A percentile compares a stretch with the other conserved stretches of the same genome.
phyloP scores from a whole-genome alignment of 1,140 invertebrate species.

The Musca domestica region DNA sequence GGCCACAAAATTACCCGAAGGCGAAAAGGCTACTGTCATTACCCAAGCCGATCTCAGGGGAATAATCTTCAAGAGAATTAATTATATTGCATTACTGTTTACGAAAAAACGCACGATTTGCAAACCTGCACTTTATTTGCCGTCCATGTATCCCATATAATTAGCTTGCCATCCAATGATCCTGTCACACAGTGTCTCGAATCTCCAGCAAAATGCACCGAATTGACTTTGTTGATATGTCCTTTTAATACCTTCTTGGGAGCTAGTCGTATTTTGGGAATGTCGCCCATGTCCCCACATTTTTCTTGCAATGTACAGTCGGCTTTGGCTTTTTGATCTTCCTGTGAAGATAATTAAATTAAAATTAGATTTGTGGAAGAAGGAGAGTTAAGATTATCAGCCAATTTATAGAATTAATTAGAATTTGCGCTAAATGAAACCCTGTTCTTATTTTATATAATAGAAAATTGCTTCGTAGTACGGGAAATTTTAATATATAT shows the following conservation, averaged over 20 bases:
- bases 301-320: conserved; percentile 72
- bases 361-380: conserved; percentile 6
- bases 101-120: no score
- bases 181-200: conserved; percentile 82
- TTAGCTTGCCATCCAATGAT: conserved; percentile 88
- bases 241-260: conserved; percentile 82
- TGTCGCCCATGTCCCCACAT: conserved; percentile 66
- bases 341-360: conserved; percentile 56
- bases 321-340: conserved; percentile 73
- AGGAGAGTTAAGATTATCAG: conserved; percentile 7
- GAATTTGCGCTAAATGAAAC: background rate
- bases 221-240: conserved; percentile 90
- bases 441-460: background rate
- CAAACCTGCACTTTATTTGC: conserved; percentile 85
- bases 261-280: conserved; percentile 69
- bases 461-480: background rate
- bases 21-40: conserved; percentile 85
- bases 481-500: no score
- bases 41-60: conserved; percentile 88
- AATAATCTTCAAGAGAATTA: conserved; percentile 66
- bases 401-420: background rate
- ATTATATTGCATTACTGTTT: background rate
- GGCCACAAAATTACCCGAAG: conserved; percentile 84
- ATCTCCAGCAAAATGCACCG: conserved; percentile 84
- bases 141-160: conserved; percentile 92